A percentile compares a stretch with the other conserved stretches of the same genome.
Evolutionary conservation across 2,113 vertebrate species (phyloP).

Genomic region (Scophthalmus maximus): DNA sequence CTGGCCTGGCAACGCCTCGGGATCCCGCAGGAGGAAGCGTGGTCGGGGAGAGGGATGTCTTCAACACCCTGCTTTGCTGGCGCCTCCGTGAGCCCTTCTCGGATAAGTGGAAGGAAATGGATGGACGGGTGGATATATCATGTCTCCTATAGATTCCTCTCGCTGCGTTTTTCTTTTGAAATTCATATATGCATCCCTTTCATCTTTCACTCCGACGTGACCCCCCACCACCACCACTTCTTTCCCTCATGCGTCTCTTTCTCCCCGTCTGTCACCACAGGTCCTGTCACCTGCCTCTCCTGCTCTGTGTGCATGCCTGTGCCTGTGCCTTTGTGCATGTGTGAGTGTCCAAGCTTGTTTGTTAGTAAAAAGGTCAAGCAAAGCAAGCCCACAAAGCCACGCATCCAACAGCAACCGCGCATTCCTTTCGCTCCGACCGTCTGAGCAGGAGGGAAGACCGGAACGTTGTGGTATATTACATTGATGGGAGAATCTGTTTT

Average conservation of each 20-base stretch:
- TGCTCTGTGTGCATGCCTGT: background rate
- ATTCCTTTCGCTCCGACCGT: background rate
- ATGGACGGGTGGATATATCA: no score
- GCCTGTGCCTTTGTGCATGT: background rate
- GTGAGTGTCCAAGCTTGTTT: slow-evolving; percentile 15
- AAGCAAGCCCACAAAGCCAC: background rate
- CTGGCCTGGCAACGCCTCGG: no score
- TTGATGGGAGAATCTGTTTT: background rate
- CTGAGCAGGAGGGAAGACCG: background rate
- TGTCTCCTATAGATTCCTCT: background rate
- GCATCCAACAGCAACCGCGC: background rate
- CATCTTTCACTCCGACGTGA: no score
- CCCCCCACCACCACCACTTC: no score
- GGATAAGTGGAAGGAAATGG: no score
- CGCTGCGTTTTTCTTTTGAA: background rate
- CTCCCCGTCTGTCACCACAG: background rate
- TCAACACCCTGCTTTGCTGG: no score
- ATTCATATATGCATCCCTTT: background rate
- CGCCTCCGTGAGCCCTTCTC: no score
- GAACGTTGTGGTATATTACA: background rate
- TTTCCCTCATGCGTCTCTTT: background rate
- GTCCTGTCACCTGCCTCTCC: background rate
- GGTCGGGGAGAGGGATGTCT: no score
- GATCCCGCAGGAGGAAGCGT: no score
- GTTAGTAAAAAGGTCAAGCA: slow-evolving; percentile 25